These are phyloP conservation scores for Drosophila ezoana DNA, from an alignment of 2,888 invertebrate genomes.

Conservation along the genomic window DNA sequence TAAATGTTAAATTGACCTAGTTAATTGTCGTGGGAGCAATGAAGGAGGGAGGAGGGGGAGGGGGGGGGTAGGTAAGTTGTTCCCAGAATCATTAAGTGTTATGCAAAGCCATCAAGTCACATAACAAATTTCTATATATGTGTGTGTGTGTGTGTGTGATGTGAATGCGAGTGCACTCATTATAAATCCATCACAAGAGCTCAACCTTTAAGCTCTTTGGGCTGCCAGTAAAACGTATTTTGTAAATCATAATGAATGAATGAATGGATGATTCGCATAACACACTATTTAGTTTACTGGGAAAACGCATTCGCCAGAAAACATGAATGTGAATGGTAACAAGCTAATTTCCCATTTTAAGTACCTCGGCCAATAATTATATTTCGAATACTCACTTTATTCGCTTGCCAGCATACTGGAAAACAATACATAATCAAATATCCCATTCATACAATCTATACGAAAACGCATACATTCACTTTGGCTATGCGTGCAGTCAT, in stretches of 20 bases:
- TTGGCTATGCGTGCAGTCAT: too few species aligned
- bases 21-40: neutral
- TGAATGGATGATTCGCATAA: neutral
- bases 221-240: neutral
- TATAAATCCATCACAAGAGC: slow-evolving; percentile 2
- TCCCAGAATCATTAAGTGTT: slow-evolving; percentile 6
- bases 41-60: neutral
- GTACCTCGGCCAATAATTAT: too few species aligned
- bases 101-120: slow-evolving; percentile 1
- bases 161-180: slow-evolving; percentile 8
- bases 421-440: too few species aligned
- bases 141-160: neutral
- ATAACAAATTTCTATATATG: neutral
- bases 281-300: neutral
- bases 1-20: neutral
- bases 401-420: too few species aligned
- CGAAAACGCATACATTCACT: too few species aligned
- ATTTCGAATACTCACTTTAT: too few species aligned
- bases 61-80: neutral
- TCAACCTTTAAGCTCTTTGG: neutral
- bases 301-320: neutral
- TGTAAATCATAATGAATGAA: neutral
- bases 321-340: too few species aligned
- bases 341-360: too few species aligned
- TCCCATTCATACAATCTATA: too few species aligned